Evolutionary conservation across 2,888 invertebrate species (phyloP).

Genomic region (Eremobia ochroleuca): DNA sequence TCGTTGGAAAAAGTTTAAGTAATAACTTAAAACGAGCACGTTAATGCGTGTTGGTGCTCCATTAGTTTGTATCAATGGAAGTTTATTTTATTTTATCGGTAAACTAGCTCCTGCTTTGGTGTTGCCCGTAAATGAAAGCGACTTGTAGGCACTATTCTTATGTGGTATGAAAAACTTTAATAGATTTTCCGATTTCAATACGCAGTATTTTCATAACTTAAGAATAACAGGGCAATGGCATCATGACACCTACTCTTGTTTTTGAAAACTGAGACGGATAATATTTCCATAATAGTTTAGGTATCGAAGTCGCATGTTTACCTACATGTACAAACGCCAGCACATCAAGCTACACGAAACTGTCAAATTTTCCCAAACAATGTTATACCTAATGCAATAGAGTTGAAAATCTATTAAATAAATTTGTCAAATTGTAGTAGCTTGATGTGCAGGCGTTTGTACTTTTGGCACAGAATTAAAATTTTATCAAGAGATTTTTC

Average conservation of each 20-base stretch:
- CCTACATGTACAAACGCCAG: no score
- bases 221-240: background rate
- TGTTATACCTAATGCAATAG: no score
- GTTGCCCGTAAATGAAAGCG: slow-evolving; percentile 33
- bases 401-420: no score
- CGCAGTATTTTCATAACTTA: background rate
- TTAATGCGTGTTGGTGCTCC: slow-evolving; percentile 65
- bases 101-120: slow-evolving; percentile 45
- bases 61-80: slow-evolving; percentile 73
- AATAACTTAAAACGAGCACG: slow-evolving; percentile 47
- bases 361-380: no score
- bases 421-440: no score
- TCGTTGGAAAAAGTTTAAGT: slow-evolving; percentile 51
- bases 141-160: background rate
- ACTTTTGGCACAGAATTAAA: no score
- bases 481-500: no score
- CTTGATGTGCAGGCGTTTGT: no score
- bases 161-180: background rate
- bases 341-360: no score
- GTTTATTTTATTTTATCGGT: slow-evolving; percentile 57
- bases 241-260: background rate
- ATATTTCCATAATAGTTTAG: background rate
- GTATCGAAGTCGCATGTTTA: no score
- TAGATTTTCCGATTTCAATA: background rate
- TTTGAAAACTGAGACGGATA: background rate